Evolutionary conservation across 2,888 invertebrate species (phyloP).

Genomic region (Lapara coniferarum): DNA sequence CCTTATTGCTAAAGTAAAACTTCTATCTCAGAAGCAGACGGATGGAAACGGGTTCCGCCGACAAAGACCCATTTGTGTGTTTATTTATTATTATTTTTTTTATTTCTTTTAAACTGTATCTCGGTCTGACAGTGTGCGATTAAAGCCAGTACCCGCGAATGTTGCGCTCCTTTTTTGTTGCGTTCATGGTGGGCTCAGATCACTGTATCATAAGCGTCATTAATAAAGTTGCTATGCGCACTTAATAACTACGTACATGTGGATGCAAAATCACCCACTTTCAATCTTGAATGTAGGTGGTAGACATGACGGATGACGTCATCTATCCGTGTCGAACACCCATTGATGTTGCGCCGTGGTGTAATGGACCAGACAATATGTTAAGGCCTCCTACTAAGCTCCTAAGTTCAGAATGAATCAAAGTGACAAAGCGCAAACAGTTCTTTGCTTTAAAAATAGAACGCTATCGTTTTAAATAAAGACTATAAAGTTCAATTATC

Average conservation of each 20-base stretch:
- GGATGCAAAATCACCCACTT: constrained; percentile 21
- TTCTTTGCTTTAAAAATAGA: background rate
- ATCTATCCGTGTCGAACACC: constrained; percentile 19
- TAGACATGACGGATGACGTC: constrained; percentile 23
- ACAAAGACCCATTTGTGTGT: constrained; percentile 71
- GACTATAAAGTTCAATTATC: background rate
- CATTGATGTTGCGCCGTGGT: constrained; percentile 14
- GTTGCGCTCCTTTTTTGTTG: constrained; percentile 46
- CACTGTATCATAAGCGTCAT: constrained; percentile 26
- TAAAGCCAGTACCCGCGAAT: constrained; percentile 63
- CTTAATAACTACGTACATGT: constrained; percentile 5
- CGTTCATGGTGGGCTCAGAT: constrained; percentile 57
- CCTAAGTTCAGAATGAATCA: background rate
- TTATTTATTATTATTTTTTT: constrained; percentile 59
- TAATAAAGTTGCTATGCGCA: constrained; percentile 25
- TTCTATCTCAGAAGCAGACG: constrained; percentile 46
- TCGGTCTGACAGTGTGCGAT: constrained; percentile 65
- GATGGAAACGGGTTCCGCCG: constrained; percentile 58
- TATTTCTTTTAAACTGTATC: constrained; percentile 65
- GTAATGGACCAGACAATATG: constrained; percentile 13
- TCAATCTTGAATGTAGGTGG: constrained; percentile 20
- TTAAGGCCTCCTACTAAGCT: constrained; percentile 1
- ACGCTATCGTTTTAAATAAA: too few species aligned
- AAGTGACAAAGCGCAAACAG: background rate
- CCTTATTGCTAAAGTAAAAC: constrained; percentile 56